phyloP scores from a whole-genome alignment of 2,113 vertebrate species.

The Mungos mungo region DNA sequence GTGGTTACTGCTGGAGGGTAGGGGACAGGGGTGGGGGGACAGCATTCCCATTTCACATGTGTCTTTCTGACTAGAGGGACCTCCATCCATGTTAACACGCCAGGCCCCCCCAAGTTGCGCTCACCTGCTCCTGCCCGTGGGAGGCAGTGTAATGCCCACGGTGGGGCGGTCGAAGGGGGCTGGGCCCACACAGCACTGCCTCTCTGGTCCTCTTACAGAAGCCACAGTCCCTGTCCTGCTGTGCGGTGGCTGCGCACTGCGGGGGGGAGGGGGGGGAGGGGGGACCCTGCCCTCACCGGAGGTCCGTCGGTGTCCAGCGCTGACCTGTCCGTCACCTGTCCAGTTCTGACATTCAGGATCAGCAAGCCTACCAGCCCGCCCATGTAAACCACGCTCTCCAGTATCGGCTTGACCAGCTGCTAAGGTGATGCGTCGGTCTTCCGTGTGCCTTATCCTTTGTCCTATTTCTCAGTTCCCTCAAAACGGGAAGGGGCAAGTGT shows the following conservation, averaged over 20 bases:
- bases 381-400: background rate
- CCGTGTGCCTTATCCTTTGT: background rate
- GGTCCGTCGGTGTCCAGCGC: background rate
- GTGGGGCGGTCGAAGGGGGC: rapidly evolving
- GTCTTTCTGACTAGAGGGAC: background rate
- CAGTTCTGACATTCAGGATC: background rate
- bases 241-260: background rate
- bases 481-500: background rate
- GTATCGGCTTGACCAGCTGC: rapidly evolving
- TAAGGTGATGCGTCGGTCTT: background rate
- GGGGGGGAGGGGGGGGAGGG: too few relatives aligned
- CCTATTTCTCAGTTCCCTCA: background rate
- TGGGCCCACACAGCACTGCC: rapidly evolving
- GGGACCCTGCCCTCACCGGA: background rate
- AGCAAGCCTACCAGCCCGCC: background rate
- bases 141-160: rapidly evolving
- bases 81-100: background rate
- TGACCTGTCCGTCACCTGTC: background rate
- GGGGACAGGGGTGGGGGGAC: too few relatives aligned
- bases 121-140: background rate
- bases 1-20: background rate
- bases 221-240: background rate
- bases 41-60: background rate
- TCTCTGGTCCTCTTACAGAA: background rate
- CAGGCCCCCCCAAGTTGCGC: background rate